These are phyloP conservation scores for Epinephelus moara DNA, from an alignment of 2,113 vertebrate species.

Conservation along the genomic window DNA sequence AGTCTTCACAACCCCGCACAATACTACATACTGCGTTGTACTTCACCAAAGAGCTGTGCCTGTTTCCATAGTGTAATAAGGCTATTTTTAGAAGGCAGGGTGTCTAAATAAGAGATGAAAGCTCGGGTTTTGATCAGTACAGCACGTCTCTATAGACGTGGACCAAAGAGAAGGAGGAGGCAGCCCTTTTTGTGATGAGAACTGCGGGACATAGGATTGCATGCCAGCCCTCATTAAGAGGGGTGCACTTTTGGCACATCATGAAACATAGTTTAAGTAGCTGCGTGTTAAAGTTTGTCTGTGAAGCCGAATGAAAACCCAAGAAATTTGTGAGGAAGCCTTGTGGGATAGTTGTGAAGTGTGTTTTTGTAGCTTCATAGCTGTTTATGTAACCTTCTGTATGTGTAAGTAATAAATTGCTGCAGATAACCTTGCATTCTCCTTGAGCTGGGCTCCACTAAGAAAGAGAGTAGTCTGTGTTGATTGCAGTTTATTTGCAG, in stretches of 20 bases:
- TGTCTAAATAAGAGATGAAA: constrained; percentile 77
- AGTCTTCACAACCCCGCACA: not conserved
- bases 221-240: constrained; percentile 39
- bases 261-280: not conserved
- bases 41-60: constrained; percentile 12
- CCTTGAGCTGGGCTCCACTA: not conserved
- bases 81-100: constrained; percentile 71
- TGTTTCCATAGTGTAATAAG: constrained; percentile 46
- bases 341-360: not conserved
- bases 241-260: not conserved
- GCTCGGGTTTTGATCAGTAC: constrained; percentile 63
- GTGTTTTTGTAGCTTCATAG: not conserved
- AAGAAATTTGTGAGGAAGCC: not conserved
- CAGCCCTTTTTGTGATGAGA: constrained; percentile 27
- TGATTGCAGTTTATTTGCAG: constrained; percentile 19
- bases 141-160: constrained; percentile 38
- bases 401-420: not conserved
- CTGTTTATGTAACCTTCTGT: not conserved
- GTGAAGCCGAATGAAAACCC: not conserved
- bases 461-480: constrained; percentile 24
- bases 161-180: constrained; percentile 43
- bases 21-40: constrained; percentile 3
- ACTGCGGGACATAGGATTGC: constrained; percentile 25
- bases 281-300: not conserved
- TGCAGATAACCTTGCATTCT: not conserved